Evolutionary conservation across 2,113 vertebrate species (phyloP), one percentile per base, ranked within the genome.

Genomic region (Kryptolebias marmoratus): DNA sequence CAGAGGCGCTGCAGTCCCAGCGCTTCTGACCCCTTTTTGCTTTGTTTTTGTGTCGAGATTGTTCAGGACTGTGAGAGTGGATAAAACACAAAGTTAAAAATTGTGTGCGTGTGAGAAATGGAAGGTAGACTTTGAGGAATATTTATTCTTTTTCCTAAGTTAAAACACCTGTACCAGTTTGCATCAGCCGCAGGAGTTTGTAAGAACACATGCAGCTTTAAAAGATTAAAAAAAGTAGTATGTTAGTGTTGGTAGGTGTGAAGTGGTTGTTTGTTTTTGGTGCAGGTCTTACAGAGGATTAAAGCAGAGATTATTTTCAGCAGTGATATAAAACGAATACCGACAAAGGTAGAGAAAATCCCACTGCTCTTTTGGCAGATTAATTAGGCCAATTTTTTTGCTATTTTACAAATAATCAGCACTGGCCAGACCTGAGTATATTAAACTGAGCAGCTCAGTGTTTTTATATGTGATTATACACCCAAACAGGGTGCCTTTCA

Each of bases 221-320:
- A 22, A 22, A 22, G 45, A 54, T 57, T 42, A 42, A 53, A 61
- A n/a, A 32, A 36, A 68, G 70, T 39, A 52, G 58, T 56, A 53
- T 66, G 42, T 47, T 45, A 47, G 13, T 73, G 57, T 22, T 58
- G 15, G 60, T 55, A 18, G 44, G 53, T 15, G 15, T 57, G 56
- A 15, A 47, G 11, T 4, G 10, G 39, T 60, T 2, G 55, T 77
- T 72, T 71, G 7, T 45, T 54, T 30, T 44, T 32, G 32, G 32
- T 59, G 54, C 53, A 7, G 67, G 68, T 70, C 66, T 77, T 15
- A 1, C 57, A 84, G 85, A 89, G 72, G 77, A 84, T 89, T 87
- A 84, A 50, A 68, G 81, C 30, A 28, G 47, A 75, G 68, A 80
- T 84, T 86, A 73, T 87, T 89, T 81, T 73, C 48, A 36, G 56